Percentiles rank a stretch among this genome's conserved stretches.
phyloP scores from a whole-genome alignment of 2,888 invertebrate species.

The Drosophila pegasa region DNA sequence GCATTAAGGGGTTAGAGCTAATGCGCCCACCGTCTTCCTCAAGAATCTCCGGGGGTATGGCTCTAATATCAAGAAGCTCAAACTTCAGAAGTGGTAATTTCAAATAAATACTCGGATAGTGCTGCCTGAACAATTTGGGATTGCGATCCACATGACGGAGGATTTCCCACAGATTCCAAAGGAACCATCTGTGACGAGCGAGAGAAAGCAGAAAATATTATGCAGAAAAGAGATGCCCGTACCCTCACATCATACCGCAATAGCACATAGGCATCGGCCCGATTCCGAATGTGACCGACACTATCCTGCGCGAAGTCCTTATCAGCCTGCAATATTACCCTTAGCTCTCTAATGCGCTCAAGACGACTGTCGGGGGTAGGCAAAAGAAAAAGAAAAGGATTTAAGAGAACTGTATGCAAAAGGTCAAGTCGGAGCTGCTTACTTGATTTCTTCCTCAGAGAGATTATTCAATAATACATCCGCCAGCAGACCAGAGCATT shows the following conservation, averaged over 20 bases:
- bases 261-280: slow-evolving; percentile 72
- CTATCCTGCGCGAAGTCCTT: slow-evolving; percentile 56
- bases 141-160: slow-evolving; percentile 75
- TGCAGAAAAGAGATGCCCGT: background rate
- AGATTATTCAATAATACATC: slow-evolving; percentile 78
- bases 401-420: background rate
- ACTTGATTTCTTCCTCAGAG: slow-evolving; percentile 81
- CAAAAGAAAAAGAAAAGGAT: background rate
- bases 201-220: background rate
- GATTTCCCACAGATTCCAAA: slow-evolving; percentile 81
- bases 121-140: slow-evolving; percentile 35
- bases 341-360: slow-evolving; percentile 69
- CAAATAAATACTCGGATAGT: slow-evolving; percentile 77
- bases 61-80: slow-evolving; percentile 69
- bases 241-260: slow-evolving; percentile 64
- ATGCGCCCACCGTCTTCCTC: slow-evolving; percentile 76
- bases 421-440: slow-evolving; percentile 13
- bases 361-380: slow-evolving; percentile 71
- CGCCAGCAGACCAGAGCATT: slow-evolving; percentile 66
- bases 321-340: slow-evolving; percentile 56
- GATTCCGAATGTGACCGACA: slow-evolving; percentile 65
- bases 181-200: background rate
- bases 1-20: background rate
- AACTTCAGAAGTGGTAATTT: slow-evolving; percentile 82
- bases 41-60: slow-evolving; percentile 73